These are phyloP conservation scores for Pagrus major DNA, from an alignment of 2,113 vertebrate species.

Conservation along the genomic window DNA sequence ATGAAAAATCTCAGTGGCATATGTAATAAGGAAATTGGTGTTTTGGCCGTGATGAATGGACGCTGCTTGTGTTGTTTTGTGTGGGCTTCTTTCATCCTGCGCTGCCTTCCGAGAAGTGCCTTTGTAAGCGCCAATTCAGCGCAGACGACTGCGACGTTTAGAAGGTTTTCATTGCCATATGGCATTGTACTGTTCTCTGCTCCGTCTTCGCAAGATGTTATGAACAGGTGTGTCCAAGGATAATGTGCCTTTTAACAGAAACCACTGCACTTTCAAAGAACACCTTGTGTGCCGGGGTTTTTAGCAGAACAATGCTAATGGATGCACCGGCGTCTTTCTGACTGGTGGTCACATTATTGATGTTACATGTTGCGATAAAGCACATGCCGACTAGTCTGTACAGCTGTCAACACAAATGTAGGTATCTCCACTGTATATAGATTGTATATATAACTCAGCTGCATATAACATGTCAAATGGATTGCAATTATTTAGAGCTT, in stretches of 20 bases:
- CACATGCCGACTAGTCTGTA: background rate
- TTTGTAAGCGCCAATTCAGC: constrained; percentile 31
- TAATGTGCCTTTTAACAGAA: constrained; percentile 14
- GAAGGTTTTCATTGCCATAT: background rate
- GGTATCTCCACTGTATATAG: background rate
- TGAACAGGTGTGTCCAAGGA: constrained; percentile 1
- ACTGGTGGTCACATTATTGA: background rate
- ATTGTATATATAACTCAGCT: background rate
- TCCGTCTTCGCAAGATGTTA: background rate
- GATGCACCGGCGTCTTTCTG: background rate
- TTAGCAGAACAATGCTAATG: constrained; percentile 10
- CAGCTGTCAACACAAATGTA: background rate
- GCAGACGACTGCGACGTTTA: constrained; percentile 26
- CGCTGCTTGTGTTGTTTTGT: constrained; percentile 41
- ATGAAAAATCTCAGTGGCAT: constrained; percentile 24
- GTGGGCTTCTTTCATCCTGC: constrained; percentile 30
- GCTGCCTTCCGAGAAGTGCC: constrained; percentile 20
- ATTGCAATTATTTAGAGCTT: too few relatives aligned
- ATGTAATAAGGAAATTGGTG: constrained; percentile 14
- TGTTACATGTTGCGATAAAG: background rate
- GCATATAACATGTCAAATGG: too few relatives aligned
- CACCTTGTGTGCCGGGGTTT: background rate
- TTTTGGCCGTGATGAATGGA: constrained; percentile 46
- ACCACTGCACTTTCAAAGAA: background rate
- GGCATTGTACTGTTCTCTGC: constrained; percentile 6